Base-by-base conservation (phyloP, 2,888 invertebrate species). In the Ornithoptera priamus region DNA sequence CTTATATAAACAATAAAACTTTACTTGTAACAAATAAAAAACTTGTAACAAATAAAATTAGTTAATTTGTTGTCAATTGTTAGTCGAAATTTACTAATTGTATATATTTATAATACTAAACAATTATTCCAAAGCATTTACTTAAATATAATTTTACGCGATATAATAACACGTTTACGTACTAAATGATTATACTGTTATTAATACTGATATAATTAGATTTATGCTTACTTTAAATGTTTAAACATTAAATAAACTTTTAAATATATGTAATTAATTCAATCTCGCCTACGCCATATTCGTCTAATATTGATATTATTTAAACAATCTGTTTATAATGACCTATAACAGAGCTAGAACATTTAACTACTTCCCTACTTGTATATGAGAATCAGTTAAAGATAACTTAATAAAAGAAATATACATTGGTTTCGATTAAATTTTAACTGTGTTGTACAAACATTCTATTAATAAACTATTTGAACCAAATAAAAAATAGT, bases 51-150 rank as follows among this genome's bases (percentile, higher is more conserved):
- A 75, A 74, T 72, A 6, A 72, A 63, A 56, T 59, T 76, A 78
- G 78, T 78, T 76, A 82, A 81, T 83, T 81, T 77, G 77, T 77
- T 82, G 86, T 87, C 86, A 86, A 86, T 86, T 86, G 83, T 82
- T 85, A 85, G 80, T 77, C 72, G 75, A 80, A 67, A 78, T 79
- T 81, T 70, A 72, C 72, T 58, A 71, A 67, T 30, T 76, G 76
- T 76, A 75, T 70, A 74, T 74, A 75, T 68, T 68, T 71, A 64
- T 36, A 60, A 57, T 42, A 64, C 58, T 59, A 46, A 46, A 62
- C 10, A 12, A 42, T 67, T 62, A 67, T 62, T 62, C 67, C 62
- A 67, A 67, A 62, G 67, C 39, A 62, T 62, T 62, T 57, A 46
- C 46, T 46, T 46, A 42, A 62, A 62, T 57, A 30, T 66, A 46